Evolutionary conservation across 2,888 invertebrate genomes (phyloP).

Genomic region (Biston betularia): DNA sequence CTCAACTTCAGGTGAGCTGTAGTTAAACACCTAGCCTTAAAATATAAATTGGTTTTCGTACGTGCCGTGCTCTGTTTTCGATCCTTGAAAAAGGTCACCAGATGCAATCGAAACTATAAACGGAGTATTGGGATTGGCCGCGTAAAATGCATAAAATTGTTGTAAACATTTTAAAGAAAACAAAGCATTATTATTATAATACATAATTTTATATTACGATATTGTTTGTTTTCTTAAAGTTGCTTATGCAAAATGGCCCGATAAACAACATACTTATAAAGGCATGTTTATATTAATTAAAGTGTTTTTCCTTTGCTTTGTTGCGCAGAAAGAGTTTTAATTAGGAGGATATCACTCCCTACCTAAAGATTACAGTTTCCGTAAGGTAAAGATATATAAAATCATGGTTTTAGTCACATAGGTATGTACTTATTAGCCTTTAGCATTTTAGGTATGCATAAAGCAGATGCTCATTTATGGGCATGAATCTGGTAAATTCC

Average conservation of each 20-base stretch:
- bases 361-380: slow-evolving; percentile 1
- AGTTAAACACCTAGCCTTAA: too few species aligned
- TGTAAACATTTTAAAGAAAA: too few species aligned
- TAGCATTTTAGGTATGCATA: background rate
- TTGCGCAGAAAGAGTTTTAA: slow-evolving; percentile 16
- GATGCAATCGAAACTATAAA: too few species aligned
- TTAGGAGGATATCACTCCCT: slow-evolving; percentile 13
- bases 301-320: slow-evolving; percentile 44
- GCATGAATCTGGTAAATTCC: too few species aligned
- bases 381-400: background rate
- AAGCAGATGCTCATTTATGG: too few species aligned
- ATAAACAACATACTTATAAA: slow-evolving; percentile 26
- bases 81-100: too few species aligned
- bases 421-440: background rate
- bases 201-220: background rate
- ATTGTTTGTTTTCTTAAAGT: slow-evolving; percentile 27
- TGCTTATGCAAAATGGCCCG: slow-evolving; percentile 10
- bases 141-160: too few species aligned
- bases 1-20: too few species aligned
- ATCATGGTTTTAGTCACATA: background rate
- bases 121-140: too few species aligned
- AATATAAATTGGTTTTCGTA: too few species aligned
- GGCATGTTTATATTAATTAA: slow-evolving; percentile 35
- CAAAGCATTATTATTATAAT: too few species aligned
- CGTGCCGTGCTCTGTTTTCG: too few species aligned